Percentiles rank a stretch among this genome's conserved stretches.
Conservation (phyloP, 2,888 invertebrate species). For the Drosophila recens region DNA sequence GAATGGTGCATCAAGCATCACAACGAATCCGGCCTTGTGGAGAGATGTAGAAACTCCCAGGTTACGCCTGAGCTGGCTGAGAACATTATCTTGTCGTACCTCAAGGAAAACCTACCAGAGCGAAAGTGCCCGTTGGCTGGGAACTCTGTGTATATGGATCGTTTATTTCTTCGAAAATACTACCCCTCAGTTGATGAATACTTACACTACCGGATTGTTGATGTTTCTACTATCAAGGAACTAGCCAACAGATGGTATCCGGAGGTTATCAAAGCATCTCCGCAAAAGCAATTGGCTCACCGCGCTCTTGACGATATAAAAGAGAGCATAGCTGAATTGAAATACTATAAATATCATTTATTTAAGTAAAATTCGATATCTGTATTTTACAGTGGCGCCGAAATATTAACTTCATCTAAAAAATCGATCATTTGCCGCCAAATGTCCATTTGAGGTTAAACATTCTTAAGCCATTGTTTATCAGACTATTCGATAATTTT, state of each 20-base stretch:
- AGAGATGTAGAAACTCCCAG: conserved; percentile 89
- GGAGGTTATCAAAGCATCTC: conserved; percentile 86
- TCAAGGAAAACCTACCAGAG: conserved; percentile 86
- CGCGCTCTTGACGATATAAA: conserved; percentile 93
- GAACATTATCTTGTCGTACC: conserved; percentile 89
- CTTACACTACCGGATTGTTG: conserved; percentile 96
- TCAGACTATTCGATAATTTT: background rate
- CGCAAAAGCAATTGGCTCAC: conserved; percentile 89
- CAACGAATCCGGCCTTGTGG: conserved; percentile 92
- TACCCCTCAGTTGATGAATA: conserved; percentile 91
- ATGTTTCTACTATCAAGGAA: conserved; percentile 96
- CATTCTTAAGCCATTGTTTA: too few species aligned
- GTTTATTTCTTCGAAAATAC: conserved; percentile 91
- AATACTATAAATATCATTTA: conserved; percentile 90
- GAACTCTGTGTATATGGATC: conserved; percentile 94
- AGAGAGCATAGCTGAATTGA: conserved; percentile 94
- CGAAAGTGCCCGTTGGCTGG: conserved; percentile 93
- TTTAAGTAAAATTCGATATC: conserved; percentile 84
- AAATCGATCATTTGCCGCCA: background rate
- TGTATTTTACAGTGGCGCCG: background rate
- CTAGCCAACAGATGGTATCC: conserved; percentile 92
- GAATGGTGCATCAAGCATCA: conserved; percentile 94
- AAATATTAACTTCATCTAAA: background rate
- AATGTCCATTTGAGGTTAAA: too few species aligned
- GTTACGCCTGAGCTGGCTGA: conserved; percentile 90